Conservation (phyloP, 2,888 invertebrate species). For the Drosophila anceps region DNA sequence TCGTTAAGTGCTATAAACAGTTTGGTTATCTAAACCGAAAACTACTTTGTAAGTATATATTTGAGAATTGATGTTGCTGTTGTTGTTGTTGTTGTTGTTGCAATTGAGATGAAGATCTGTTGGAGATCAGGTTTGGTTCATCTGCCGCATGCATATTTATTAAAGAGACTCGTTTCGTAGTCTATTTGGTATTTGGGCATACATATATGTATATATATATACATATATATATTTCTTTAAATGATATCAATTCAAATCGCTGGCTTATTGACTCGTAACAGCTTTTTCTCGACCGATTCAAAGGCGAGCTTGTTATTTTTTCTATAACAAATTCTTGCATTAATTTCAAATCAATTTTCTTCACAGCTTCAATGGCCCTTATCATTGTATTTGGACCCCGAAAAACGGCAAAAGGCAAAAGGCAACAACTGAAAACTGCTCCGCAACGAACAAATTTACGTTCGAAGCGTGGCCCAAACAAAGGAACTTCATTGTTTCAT, state of each 20-base stretch:
- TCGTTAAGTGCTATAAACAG: slow-evolving; percentile 51
- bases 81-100: slow-evolving; percentile 25
- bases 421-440: slow-evolving; percentile 49
- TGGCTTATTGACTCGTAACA: slow-evolving; percentile 70
- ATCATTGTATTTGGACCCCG: slow-evolving; percentile 38
- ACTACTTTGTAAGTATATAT: slow-evolving; percentile 33
- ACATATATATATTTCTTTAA: slow-evolving; percentile 55
- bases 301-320: slow-evolving; percentile 80
- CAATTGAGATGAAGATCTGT: slow-evolving; percentile 68
- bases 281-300: slow-evolving; percentile 75
- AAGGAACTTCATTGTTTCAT: slow-evolving; percentile 81
- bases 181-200: slow-evolving; percentile 19
- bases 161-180: slow-evolving; percentile 39
- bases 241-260: slow-evolving; percentile 79
- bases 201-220: slow-evolving; percentile 10
- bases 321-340: slow-evolving; percentile 84
- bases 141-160: slow-evolving; percentile 69
- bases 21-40: slow-evolving; percentile 55
- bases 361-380: slow-evolving; percentile 81
- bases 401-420: slow-evolving; percentile 15
- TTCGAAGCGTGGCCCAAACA: slow-evolving; percentile 57
- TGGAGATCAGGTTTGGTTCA: slow-evolving; percentile 58
- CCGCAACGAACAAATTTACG: slow-evolving; percentile 61
- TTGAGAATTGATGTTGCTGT: neutral
- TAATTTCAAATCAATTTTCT: slow-evolving; percentile 85